phyloP scores from a whole-genome alignment of 1,140 invertebrate genomes.

The Aricia agestis region DNA sequence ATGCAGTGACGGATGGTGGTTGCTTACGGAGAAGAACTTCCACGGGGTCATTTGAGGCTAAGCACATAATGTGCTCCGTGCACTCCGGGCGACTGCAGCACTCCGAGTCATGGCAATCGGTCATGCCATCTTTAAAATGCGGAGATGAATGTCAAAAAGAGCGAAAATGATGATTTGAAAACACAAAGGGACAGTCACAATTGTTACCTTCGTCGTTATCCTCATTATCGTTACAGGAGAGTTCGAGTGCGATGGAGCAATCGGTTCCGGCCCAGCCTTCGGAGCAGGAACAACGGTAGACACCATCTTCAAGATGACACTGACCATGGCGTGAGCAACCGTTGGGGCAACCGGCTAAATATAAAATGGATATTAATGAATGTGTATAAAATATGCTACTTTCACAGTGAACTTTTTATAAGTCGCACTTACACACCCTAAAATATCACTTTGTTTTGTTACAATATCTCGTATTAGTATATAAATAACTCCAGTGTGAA shows the following conservation, averaged over 20 bases:
- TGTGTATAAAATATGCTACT: not conserved
- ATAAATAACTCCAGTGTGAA: too few species aligned
- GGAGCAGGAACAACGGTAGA: slow-evolving; percentile 93
- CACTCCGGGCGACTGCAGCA: slow-evolving; percentile 91
- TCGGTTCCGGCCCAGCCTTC: slow-evolving; percentile 94
- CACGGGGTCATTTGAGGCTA: slow-evolving; percentile 95
- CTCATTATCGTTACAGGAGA: slow-evolving; percentile 93
- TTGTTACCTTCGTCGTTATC: slow-evolving; percentile 96
- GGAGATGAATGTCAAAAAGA: slow-evolving; percentile 28
- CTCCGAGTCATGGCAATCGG: slow-evolving; percentile 98
- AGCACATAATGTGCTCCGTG: slow-evolving; percentile 93
- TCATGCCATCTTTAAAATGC: slow-evolving; percentile 91
- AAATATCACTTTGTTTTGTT: too few species aligned
- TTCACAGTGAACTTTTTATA: too few species aligned
- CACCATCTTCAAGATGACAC: slow-evolving; percentile 89
- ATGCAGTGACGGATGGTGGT: slow-evolving; percentile 95
- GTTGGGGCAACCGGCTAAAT: slow-evolving; percentile 94
- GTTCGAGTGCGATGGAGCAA: slow-evolving; percentile 93
- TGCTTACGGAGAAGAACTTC: slow-evolving; percentile 96
- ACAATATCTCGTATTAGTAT: too few species aligned
- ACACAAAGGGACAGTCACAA: slow-evolving; percentile 5
- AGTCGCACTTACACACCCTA: too few species aligned
- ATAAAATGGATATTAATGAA: slow-evolving; percentile 15
- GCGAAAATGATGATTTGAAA: slow-evolving; percentile 25
- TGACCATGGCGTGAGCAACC: slow-evolving; percentile 94